Conservation (phyloP, 1,140 invertebrate species). For the Panagrolaimus sp. region DNA sequence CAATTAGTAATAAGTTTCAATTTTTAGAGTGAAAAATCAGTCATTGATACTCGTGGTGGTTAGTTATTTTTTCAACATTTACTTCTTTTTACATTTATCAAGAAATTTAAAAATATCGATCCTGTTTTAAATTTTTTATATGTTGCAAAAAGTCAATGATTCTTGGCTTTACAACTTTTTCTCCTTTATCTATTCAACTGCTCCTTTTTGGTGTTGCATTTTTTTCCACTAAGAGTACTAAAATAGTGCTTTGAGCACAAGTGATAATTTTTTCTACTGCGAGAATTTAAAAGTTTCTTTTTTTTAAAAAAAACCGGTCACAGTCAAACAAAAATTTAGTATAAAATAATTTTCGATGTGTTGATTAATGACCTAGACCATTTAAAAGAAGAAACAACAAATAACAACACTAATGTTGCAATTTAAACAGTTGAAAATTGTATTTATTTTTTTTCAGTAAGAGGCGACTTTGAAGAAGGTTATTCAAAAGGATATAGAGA, state of each 20-base stretch:
- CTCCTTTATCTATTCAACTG: too few relatives aligned
- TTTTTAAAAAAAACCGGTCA: constrained; percentile 10
- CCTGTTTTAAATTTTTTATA: too few relatives aligned
- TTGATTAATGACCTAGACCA: constrained; percentile 6
- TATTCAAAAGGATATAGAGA: constrained; percentile 51
- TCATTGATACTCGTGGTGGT: constrained; percentile 1
- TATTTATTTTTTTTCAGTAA: constrained; percentile 22
- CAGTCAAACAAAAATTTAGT: background rate
- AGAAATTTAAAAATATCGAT: too few relatives aligned
- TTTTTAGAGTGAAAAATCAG: constrained; percentile 22
- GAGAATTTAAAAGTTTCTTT: background rate
- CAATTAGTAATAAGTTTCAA: background rate
- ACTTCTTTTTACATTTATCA: too few relatives aligned
- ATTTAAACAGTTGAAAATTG: background rate
- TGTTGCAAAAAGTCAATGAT: too few relatives aligned
- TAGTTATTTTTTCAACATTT: too few relatives aligned
- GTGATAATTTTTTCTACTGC: too few relatives aligned
- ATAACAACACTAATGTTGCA: background rate
- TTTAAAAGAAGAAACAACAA: background rate
- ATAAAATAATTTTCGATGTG: background rate
- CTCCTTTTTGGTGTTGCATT: too few relatives aligned
- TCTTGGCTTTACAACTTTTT: too few relatives aligned
- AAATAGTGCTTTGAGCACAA: too few relatives aligned
- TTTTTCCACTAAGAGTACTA: too few relatives aligned
- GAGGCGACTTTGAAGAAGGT: constrained; percentile 56